phyloP scores from a whole-genome alignment of 1,140 invertebrate genomes.

The Sinonovacula constricta region DNA sequence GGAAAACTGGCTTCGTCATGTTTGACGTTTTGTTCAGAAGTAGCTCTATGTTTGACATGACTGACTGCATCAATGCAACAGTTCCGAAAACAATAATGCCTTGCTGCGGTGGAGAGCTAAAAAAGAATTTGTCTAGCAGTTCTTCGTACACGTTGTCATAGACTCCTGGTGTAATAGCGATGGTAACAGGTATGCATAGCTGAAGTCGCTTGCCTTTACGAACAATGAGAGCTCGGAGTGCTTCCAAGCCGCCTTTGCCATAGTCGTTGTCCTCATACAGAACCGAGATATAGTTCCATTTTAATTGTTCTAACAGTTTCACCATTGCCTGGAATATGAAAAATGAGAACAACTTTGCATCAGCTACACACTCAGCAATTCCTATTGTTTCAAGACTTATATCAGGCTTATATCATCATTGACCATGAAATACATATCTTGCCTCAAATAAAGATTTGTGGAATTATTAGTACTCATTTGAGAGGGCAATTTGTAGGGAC shows the following conservation, averaged over 20 bases:
- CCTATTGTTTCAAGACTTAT: too few species aligned
- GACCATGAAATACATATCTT: too few species aligned
- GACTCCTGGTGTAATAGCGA: neutral
- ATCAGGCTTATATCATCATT: too few species aligned
- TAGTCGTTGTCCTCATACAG: slow-evolving; percentile 36
- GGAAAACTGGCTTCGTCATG: slow-evolving; percentile 5
- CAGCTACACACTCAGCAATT: too few species aligned
- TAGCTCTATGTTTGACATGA: slow-evolving; percentile 2
- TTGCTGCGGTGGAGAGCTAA: neutral
- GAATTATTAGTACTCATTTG: too few species aligned
- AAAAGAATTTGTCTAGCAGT: slow-evolving; percentile 14
- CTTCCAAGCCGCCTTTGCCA: slow-evolving; percentile 21
- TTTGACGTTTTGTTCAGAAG: neutral
- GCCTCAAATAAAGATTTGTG: too few species aligned
- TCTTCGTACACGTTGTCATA: neutral
- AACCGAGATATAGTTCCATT: slow-evolving; percentile 40
- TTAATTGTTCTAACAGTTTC: neutral
- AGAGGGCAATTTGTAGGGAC: too few species aligned
- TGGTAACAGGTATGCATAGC: slow-evolving; percentile 9
- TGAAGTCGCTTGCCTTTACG: slow-evolving; percentile 5
- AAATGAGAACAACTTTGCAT: neutral
- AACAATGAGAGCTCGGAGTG: neutral
- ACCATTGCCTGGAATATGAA: slow-evolving; percentile 30
- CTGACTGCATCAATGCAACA: neutral
- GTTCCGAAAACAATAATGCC: slow-evolving; percentile 45